phyloP scores from a whole-genome alignment of 2,113 vertebrate species.

The Galbula dea region DNA sequence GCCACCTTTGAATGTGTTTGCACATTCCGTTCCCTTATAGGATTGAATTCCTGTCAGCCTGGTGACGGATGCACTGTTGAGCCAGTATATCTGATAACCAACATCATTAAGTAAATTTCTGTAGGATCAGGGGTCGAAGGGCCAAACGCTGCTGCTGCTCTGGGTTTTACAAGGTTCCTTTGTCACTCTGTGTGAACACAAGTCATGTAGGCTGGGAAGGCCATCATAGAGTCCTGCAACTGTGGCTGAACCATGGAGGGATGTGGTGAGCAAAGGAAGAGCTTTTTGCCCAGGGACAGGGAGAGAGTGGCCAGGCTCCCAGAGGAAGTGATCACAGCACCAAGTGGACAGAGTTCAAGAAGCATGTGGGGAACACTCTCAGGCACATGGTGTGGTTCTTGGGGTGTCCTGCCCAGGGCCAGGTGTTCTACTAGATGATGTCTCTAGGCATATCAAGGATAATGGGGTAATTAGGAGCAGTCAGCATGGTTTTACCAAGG shows the following conservation, averaged over 20 bases:
- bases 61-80: conserved; percentile 56
- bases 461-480: no score
- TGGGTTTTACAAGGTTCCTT: neutral
- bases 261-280: neutral
- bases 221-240: neutral
- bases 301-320: no score
- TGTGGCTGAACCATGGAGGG: fast-evolving
- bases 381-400: no score
- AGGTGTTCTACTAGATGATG: no score
- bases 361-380: no score
- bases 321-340: no score
- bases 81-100: conserved; percentile 34
- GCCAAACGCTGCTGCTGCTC: neutral
- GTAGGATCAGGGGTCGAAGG: neutral
- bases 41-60: conserved; percentile 32
- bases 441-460: no score
- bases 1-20: neutral
- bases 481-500: no score
- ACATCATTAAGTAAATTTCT: conserved; percentile 40
- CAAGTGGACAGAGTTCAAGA: no score
- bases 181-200: neutral
- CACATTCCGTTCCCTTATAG: neutral
- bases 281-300: neutral
- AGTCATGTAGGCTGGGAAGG: neutral
- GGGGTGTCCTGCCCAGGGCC: no score